Base-by-base conservation (phyloP, 2,113 vertebrate genomes). In the Spermophilus dauricus region DNA sequence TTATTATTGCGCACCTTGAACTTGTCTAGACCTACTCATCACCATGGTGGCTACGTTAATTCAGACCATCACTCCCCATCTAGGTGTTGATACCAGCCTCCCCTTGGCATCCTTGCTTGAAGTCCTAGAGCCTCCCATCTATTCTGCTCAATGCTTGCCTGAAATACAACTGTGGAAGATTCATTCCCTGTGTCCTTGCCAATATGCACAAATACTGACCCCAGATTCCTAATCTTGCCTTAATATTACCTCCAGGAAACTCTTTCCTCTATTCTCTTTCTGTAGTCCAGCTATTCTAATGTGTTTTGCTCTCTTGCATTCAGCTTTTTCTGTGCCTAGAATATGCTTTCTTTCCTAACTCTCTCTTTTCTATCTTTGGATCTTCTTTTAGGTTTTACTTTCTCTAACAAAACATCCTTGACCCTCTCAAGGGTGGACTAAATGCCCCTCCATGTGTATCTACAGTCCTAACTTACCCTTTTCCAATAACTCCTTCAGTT, bases 181-280 rank as follows among this genome's bases (percentile, higher is more conserved):
- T 67, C 16, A 17, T 16, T 48, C 2, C 26, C 34, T 10, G 8
- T 1, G 0, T 20, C n/a, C 2, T 17, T n/a, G 28, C 18, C 61
- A 12, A 26, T 13, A 26, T 6, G 6, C 16, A 81, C 16, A 37
- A 8, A 63, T 6, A 17, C 13, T 72, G 56, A 48, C 39, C 20
- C 2, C 42, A 39, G 48, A 32, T 70, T 88, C 14, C 14, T 56
- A 63, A 16, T n/a, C 16, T 37, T 77, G 12, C 26, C 70, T 73
- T 61, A 10, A 1, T 72, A 22, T 3, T 3, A 73, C 53, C 26
- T 53, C 28, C 5, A 18, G 1, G 30, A 69, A 24, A 58, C 53
- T 5, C 11, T 32, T 81, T 14, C 11, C 13, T 32, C 6, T 45
- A 34, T 28, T 37, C 22, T 70, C 18, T 69, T 65, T 42, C 83